Base-by-base conservation (phyloP, 2,888 invertebrate genomes). In the Diogma glabrata region DNA sequence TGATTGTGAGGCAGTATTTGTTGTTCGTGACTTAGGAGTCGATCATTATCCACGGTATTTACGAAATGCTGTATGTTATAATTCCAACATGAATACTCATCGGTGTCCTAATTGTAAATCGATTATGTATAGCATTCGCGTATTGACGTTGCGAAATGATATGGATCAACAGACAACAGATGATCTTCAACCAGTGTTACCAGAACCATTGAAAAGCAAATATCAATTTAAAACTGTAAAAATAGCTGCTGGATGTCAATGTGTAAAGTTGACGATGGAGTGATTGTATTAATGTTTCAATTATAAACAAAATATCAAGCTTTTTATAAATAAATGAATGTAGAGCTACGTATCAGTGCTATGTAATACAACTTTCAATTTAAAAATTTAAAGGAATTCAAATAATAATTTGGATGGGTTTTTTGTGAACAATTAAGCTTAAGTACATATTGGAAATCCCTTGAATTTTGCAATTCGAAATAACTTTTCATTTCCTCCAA, bases 191-290 rank as follows among this genome's bases (percentile, higher is more conserved):
- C 54, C 55, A 3, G 60, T 61, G 57, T 46, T 64, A n/a, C 62
- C 63, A 10, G 61, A 63, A 52, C 56, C 59, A 17, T 51, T 63
- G 19, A 53, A 63, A 9, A 58, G 58, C 43, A 49, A 59, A 26
- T 67, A 67, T 69, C 62, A 65, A 56, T 69, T 69, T 48, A 62
- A 63, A 54, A 67, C 66, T 1, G 62, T 69, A 12, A 64, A 63
- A 8, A 64, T 69, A 14, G 63, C 65, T 2, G 66, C 69, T n/a
- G 69, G 69, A 30, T 69, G 69, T 53, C 68, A 66, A 55, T 69
- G 69, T n/a, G n/a, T n/a, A n/a, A n/a, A n/a, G n/a, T n/a, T n/a
- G n/a, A n/a, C n/a, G n/a, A n/a, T n/a, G n/a, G n/a, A n/a, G n/a
- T n/a, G n/a, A n/a, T n/a, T n/a, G n/a, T n/a, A n/a, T n/a, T n/a